Conservation (phyloP, 2,797 vertebrate species). For the Alexandromys oeconomus region DNA sequence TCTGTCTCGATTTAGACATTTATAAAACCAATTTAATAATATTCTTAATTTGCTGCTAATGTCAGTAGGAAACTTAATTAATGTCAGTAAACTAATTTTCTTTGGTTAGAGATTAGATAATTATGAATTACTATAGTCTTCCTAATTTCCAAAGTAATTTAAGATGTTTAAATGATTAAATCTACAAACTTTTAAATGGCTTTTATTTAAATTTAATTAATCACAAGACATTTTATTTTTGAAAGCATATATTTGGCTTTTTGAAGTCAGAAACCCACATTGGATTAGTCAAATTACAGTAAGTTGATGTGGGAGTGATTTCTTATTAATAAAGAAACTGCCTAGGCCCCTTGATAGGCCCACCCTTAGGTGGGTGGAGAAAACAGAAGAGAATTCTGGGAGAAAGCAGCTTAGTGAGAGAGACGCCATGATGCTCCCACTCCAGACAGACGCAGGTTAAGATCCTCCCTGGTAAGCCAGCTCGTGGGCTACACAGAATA, state of each 20-base stretch:
- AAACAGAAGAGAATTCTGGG: no score
- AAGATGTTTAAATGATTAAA: constrained; percentile 69
- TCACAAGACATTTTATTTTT: constrained; percentile 59
- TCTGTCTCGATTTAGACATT: constrained; percentile 67
- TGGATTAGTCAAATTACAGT: constrained; percentile 25
- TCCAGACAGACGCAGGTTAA: no score
- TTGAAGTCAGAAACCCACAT: constrained; percentile 23
- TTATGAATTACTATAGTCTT: constrained; percentile 58
- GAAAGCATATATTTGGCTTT: constrained; percentile 47
- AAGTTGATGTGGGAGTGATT: no score
- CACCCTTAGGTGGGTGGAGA: no score
- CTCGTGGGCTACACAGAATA: no score
- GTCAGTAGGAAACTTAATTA: constrained; percentile 76
- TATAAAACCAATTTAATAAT: constrained; percentile 71
- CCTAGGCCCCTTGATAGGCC: no score
- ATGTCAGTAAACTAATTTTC: constrained; percentile 72
- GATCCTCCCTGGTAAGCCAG: no score
- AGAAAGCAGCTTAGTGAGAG: no score
- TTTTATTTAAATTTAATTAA: constrained; percentile 72
- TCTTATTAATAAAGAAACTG: no score
- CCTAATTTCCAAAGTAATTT: constrained; percentile 68
- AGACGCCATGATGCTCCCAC: no score
- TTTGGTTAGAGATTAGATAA: constrained; percentile 69
- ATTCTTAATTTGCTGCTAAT: constrained; percentile 78
- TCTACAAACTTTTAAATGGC: constrained; percentile 55